Conservation (phyloP, 2,113 vertebrate species). For the Panurus biarmicus region DNA sequence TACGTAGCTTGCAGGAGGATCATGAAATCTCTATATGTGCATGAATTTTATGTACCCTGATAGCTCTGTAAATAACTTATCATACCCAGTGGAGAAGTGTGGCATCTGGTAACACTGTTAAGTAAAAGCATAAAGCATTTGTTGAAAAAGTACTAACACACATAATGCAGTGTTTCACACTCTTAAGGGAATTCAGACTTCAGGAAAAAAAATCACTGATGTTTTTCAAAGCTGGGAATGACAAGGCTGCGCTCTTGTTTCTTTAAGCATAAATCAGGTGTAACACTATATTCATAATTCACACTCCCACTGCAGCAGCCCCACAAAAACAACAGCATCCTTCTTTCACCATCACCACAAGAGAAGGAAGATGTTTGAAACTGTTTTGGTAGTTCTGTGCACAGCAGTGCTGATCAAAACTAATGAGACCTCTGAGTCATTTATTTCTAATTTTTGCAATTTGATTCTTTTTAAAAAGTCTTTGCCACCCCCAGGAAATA, state of each 20-base stretch:
- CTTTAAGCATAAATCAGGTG: not conserved
- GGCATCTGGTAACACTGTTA: not conserved
- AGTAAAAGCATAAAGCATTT: not conserved
- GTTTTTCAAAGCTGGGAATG: not conserved
- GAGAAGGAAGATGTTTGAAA: not conserved
- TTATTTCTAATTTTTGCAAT: not conserved
- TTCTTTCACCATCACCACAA: not conserved
- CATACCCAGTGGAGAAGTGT: not conserved
- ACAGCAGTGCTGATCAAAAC: not conserved
- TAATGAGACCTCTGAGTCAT: not conserved
- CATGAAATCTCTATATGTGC: not conserved
- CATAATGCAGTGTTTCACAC: not conserved
- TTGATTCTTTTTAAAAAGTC: not conserved
- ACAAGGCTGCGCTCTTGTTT: not conserved
- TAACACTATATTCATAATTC: not conserved
- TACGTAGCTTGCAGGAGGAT: not conserved
- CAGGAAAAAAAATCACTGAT: not conserved
- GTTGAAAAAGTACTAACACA: not conserved
- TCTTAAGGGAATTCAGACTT: not conserved
- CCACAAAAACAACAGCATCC: not conserved
- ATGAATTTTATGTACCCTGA: not conserved
- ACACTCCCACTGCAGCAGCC: not conserved
- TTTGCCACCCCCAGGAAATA: not conserved
- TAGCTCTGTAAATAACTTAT: not conserved
- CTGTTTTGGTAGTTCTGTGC: not conserved